Evolutionary conservation across 2,888 invertebrate genomes (phyloP).

Genomic region (Acrocera orbiculus): DNA sequence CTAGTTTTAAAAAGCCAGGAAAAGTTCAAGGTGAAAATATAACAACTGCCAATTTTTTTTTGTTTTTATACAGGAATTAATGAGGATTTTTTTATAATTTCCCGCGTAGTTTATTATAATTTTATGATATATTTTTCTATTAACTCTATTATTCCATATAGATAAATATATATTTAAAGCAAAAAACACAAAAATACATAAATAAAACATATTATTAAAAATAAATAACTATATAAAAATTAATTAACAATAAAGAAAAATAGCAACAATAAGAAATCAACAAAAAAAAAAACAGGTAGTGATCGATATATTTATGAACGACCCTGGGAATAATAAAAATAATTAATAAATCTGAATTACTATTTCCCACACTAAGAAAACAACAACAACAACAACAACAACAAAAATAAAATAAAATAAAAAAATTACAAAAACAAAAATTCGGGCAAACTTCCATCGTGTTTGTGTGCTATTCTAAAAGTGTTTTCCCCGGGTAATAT

Average conservation of each 20-base stretch:
- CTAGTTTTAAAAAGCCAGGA: too few relatives aligned
- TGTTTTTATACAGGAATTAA: too few relatives aligned
- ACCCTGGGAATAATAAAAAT: conserved; percentile 14
- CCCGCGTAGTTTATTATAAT: too few relatives aligned
- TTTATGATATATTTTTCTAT: too few relatives aligned
- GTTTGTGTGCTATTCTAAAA: conserved; percentile 10
- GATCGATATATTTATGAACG: conserved; percentile 10
- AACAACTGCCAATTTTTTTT: too few relatives aligned
- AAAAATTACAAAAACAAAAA: not conserved
- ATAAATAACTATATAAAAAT: not conserved
- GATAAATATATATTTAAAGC: too few relatives aligned
- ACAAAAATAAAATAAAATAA: not conserved
- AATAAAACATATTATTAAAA: not conserved
- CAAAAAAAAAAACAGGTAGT: not conserved
- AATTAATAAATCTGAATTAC: conserved; percentile 8
- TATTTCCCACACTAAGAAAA: not conserved
- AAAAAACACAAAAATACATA: too few relatives aligned
- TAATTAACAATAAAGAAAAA: not conserved
- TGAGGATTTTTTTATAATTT: too few relatives aligned
- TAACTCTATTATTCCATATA: too few relatives aligned
- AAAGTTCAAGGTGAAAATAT: too few relatives aligned
- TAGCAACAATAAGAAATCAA: not conserved
- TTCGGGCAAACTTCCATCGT: conserved; percentile 1
- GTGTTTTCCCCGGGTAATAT: conserved; percentile 29
- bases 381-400: not conserved